Evolutionary conservation across 2,797 vertebrate species (phyloP).

Genomic region (Moxostoma hubbsi): DNA sequence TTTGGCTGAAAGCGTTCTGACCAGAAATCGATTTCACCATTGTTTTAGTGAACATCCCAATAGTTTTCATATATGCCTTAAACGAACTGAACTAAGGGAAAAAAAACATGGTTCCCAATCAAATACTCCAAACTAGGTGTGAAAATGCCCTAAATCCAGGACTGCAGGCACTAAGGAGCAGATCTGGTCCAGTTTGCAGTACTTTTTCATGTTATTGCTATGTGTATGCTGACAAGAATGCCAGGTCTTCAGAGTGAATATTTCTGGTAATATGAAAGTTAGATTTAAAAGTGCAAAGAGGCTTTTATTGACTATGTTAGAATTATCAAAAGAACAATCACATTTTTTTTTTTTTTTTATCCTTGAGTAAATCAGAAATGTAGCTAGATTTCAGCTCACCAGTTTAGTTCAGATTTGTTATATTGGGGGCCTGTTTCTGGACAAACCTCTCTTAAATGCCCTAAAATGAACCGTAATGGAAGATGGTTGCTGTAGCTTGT

Average conservation of each 20-base stretch:
- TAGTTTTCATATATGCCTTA: no score
- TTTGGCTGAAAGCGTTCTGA: no score
- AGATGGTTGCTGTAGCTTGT: conserved; percentile 74
- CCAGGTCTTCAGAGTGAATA: background rate
- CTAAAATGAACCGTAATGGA: conserved; percentile 62
- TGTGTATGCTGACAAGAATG: background rate
- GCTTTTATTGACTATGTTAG: background rate
- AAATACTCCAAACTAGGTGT: no score
- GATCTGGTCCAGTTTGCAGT: background rate
- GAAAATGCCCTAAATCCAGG: background rate
- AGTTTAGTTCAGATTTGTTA: background rate
- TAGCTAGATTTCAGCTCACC: background rate
- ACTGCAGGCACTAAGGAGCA: background rate
- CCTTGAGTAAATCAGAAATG: background rate
- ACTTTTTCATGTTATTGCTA: background rate
- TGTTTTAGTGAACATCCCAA: no score
- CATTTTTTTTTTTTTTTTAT: background rate
- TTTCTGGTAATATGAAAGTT: background rate
- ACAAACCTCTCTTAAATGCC: conserved; percentile 24
- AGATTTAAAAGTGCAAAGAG: background rate
- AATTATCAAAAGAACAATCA: no score
- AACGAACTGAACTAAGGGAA: no score
- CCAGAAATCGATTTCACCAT: no score
- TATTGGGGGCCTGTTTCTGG: conserved; percentile 21
- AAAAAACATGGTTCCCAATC: no score